Percentiles rank a stretch among this genome's conserved stretches.
phyloP scores from a whole-genome alignment of 2,113 vertebrate species.

The Sander lucioperca region DNA sequence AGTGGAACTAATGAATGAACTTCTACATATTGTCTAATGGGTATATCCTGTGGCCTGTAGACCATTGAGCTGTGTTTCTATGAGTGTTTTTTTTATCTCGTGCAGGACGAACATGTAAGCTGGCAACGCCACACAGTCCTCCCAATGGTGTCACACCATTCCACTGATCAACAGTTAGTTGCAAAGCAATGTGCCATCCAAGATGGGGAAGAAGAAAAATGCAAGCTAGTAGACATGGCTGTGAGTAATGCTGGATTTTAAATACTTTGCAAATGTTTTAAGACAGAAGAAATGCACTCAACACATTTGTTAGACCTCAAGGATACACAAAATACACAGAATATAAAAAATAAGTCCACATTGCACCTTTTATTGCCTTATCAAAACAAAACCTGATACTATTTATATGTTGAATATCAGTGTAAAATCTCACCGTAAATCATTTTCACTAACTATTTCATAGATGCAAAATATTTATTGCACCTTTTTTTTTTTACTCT shows the following conservation, averaged over 20 bases:
- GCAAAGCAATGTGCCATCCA: background rate
- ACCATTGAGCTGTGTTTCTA: background rate
- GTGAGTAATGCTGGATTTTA: background rate
- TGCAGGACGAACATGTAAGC: background rate
- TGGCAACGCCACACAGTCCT: too few species aligned
- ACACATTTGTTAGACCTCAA: background rate
- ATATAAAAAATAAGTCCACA: background rate
- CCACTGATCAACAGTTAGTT: too few species aligned
- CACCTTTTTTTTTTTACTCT: conserved; percentile 26
- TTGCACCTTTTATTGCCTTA: background rate
- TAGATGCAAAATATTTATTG: conserved; percentile 13
- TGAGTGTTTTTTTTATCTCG: background rate
- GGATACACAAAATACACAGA: background rate
- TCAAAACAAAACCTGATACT: background rate
- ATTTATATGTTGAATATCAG: conserved; percentile 9
- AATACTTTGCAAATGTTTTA: background rate
- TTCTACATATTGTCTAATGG: too few species aligned
- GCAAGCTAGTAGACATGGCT: too few species aligned
- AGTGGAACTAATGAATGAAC: conserved; percentile 22
- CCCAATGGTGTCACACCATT: too few species aligned
- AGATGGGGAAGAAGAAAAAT: background rate
- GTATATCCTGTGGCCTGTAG: too few species aligned
- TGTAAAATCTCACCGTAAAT: conserved; percentile 42
- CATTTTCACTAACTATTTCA: background rate
- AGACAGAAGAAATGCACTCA: background rate